phyloP scores from a whole-genome alignment of 2,888 invertebrate genomes.

The Cephus sareptanus region DNA sequence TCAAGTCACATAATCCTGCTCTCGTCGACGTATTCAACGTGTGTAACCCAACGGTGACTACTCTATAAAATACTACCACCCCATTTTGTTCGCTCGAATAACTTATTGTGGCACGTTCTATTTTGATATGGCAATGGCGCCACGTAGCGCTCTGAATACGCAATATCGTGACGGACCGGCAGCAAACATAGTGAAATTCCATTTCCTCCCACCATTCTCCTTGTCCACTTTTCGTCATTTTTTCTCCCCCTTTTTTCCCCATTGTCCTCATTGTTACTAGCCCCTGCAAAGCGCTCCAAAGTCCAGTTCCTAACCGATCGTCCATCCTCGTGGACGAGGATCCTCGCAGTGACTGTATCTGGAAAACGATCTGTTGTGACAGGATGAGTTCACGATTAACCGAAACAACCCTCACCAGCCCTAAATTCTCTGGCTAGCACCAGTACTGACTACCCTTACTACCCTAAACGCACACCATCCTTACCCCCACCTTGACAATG shows the following conservation, averaged over 20 bases:
- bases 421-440: no score
- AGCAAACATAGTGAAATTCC: conserved; percentile 57
- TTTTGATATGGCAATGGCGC: conserved; percentile 59
- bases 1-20: conserved; percentile 58
- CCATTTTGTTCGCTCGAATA: conserved; percentile 63
- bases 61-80: conserved; percentile 62
- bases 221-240: conserved; percentile 3
- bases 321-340: no score
- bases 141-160: conserved; percentile 52
- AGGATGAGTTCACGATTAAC: conserved; percentile 53
- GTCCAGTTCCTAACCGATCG: no score
- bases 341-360: no score
- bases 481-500: conserved; percentile 42
- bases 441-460: no score
- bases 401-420: conserved; percentile 49
- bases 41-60: conserved; percentile 60
- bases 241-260: background rate
- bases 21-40: conserved; percentile 62
- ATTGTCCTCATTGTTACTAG: no score
- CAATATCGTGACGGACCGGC: conserved; percentile 44
- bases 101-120: conserved; percentile 64
- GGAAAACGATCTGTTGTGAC: conserved; percentile 13
- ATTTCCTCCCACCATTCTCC: conserved; percentile 31
- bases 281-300: no score
- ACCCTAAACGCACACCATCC: no score